Percentiles rank a stretch among this genome's conserved stretches.
Conservation (phyloP, 2,113 vertebrate species). For the Anguilla japonica region DNA sequence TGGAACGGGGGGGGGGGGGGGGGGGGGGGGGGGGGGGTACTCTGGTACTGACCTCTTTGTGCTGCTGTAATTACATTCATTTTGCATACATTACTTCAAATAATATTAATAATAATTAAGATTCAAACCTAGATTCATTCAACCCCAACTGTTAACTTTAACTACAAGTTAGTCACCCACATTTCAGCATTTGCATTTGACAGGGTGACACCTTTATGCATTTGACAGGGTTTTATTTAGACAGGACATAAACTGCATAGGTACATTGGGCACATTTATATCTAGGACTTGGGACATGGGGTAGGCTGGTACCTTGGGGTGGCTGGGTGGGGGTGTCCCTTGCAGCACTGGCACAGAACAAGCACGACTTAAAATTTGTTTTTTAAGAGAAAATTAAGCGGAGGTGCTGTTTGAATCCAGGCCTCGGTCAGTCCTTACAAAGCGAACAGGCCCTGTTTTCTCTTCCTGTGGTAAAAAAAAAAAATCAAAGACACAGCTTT, state of each 20-base stretch:
- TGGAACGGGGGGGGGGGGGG: background rate
- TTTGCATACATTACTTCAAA: background rate
- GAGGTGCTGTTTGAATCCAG: background rate
- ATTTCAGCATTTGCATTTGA: too few relatives aligned
- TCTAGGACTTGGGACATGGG: too few relatives aligned
- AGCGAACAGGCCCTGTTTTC: background rate
- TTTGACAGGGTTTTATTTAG: too few relatives aligned
- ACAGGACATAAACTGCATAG: too few relatives aligned
- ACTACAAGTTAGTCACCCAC: background rate
- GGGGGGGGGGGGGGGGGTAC: background rate
- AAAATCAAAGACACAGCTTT: background rate
- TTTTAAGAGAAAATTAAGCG: background rate
- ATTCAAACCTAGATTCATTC: background rate
- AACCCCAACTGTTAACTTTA: background rate
- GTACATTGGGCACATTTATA: too few relatives aligned
- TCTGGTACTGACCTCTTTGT: background rate
- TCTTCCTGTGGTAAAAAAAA: background rate
- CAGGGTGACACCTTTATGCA: too few relatives aligned
- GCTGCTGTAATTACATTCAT: background rate
- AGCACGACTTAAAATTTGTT: background rate
- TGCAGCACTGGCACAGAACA: too few relatives aligned
- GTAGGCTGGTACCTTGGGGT: too few relatives aligned
- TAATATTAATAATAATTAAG: too few relatives aligned
- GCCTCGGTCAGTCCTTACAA: background rate
- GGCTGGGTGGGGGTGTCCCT: background rate